Evolutionary conservation across 2,888 invertebrate genomes (phyloP).

Genomic region (Epistrophe eligans): DNA sequence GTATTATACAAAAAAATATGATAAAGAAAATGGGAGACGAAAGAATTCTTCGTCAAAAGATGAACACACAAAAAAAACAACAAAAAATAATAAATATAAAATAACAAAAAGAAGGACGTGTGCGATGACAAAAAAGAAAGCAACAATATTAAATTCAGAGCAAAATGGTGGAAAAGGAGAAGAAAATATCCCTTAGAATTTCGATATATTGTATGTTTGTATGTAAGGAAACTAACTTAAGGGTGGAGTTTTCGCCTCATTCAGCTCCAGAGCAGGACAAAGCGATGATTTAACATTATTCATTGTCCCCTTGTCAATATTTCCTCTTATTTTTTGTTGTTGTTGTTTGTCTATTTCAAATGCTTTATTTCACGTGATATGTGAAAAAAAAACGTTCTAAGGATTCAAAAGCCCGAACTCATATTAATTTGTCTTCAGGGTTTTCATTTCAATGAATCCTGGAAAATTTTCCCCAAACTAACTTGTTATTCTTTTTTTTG

Average conservation of each 20-base stretch:
- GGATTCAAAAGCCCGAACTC: not conserved
- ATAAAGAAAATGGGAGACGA: constrained; percentile 59
- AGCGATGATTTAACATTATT: constrained; percentile 53
- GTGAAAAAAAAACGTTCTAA: not conserved
- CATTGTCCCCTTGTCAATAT: constrained; percentile 54
- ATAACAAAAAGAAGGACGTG: constrained; percentile 16
- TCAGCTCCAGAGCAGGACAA: constrained; percentile 32
- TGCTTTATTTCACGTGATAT: not conserved
- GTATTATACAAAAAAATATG: constrained; percentile 56
- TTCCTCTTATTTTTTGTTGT: not conserved
- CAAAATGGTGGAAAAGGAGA: constrained; percentile 67
- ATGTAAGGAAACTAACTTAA: constrained; percentile 15
- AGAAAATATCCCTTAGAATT: constrained; percentile 29
- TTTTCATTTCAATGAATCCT: not conserved
- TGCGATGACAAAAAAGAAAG: constrained; percentile 9
- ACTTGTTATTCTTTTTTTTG: constrained; percentile 64
- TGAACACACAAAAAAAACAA: constrained; percentile 23
- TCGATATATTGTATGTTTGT: no score
- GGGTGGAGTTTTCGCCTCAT: constrained; percentile 65
- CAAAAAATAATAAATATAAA: constrained; percentile 25
- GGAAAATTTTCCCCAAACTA: not conserved
- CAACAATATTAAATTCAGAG: constrained; percentile 31
- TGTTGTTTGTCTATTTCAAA: not conserved
- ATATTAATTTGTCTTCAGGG: not conserved
- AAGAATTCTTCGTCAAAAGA: constrained; percentile 60